phyloP scores from a whole-genome alignment of 2,113 vertebrate genomes.

The Ptilorrhoa leucosticta region DNA sequence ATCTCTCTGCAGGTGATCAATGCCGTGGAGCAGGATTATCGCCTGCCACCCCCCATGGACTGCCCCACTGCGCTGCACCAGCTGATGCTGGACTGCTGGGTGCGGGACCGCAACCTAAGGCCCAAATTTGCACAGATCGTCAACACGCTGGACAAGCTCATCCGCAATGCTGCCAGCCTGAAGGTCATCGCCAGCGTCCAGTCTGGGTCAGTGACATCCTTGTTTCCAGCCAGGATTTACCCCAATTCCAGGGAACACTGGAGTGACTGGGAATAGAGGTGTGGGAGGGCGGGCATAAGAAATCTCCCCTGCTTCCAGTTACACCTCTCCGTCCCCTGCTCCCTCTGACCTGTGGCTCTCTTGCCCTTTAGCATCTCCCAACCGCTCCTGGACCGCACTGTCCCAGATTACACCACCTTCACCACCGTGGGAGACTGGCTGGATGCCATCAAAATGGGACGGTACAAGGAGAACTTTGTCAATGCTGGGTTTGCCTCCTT shows the following conservation, averaged over 20 bases:
- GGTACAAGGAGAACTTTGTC: conserved; percentile 97
- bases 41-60: conserved; percentile 97
- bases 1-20: conserved; percentile 86
- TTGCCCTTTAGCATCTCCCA: conserved; percentile 85
- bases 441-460: conserved; percentile 99
- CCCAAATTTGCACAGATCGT: conserved; percentile 98
- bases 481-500: conserved; percentile 96
- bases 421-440: conserved; percentile 98
- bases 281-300: background rate
- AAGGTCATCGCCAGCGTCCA: conserved; percentile 94
- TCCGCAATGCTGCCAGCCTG: conserved; percentile 96
- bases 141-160: conserved; percentile 96
- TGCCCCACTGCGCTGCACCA: conserved; percentile 96
- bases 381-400: conserved; percentile 94
- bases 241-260: background rate
- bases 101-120: conserved; percentile 93
- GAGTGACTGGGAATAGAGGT: background rate
- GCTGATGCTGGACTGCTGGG: conserved; percentile 99
- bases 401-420: conserved; percentile 97
- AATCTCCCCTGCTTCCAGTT: background rate
- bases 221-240: background rate
- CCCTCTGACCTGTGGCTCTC: conserved; percentile 62
- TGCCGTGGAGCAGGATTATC: conserved; percentile 96
- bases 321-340: background rate
- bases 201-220: conserved; percentile 84